Evolutionary conservation across 1,140 invertebrate genomes (phyloP).

Genomic region (Maconellicoccus hirsutus): DNA sequence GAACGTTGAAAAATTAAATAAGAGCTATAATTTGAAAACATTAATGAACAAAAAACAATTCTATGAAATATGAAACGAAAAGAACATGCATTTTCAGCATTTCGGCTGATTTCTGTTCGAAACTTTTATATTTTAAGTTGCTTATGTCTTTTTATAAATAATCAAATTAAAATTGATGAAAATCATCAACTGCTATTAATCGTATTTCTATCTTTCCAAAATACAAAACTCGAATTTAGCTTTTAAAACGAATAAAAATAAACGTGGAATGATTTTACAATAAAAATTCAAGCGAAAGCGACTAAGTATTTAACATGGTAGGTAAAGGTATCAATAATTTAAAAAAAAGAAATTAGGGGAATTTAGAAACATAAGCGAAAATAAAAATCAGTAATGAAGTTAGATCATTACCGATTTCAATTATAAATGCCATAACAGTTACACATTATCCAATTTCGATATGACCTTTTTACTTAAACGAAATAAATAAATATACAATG

Average conservation of each 20-base stretch:
- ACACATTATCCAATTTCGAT: background rate
- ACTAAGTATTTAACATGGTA: background rate
- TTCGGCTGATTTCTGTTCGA: too few species aligned
- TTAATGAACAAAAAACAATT: too few species aligned
- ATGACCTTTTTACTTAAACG: background rate
- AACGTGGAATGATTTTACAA: background rate
- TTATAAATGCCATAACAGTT: too few species aligned
- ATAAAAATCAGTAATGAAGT: background rate
- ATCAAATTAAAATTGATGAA: too few species aligned
- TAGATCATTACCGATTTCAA: background rate
- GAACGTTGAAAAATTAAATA: too few species aligned
- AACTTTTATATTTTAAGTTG: too few species aligned
- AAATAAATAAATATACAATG: background rate
- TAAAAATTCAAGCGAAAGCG: background rate
- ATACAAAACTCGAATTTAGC: background rate
- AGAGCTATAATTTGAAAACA: too few species aligned
- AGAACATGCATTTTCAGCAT: too few species aligned
- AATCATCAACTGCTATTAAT: too few species aligned
- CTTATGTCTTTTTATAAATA: too few species aligned
- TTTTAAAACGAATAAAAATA: background rate
- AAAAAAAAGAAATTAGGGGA: background rate
- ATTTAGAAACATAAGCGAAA: background rate
- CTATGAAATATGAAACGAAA: too few species aligned
- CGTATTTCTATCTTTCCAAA: background rate
- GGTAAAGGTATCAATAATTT: background rate